Evolutionary conservation across 37 sponge, comb jelly and placozoan species (phyloP), one percentile per base, ranked within the genome.

Genomic region (Beroe forskalii): DNA sequence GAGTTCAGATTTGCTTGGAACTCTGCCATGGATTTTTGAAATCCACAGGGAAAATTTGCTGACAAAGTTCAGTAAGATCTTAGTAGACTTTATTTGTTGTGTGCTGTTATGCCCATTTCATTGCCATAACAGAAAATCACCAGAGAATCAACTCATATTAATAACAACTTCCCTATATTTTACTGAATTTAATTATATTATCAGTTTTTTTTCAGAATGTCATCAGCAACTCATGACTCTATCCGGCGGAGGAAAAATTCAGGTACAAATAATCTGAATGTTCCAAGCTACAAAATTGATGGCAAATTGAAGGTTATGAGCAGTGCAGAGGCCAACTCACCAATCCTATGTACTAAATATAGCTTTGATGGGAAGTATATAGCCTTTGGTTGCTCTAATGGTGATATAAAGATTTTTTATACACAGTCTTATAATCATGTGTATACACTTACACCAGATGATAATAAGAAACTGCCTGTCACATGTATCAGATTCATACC

Each of bases 331-430:
- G 55, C 35, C 1, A 80, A 80, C 55, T 80, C 86, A 12, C 86
- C 86, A 25, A 44, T 80, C 8, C 40, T 80, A 17, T 80, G 86
- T 37, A 28, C 38, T 2, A 41, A 25, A 25, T 80, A 80, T 80
- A 80, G 86, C 31, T 80, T 44, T 25, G 86, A 80, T 80, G 86
- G 86, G 31, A 80, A 80, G 30, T 80, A 80, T 24, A 44, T 44
- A 42, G 86, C 86, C 2, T 80, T 80, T 80, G 86, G 86, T 3
- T 80, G 86, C 86, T 80, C 86, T 37, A 80, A 80, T 80, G 86
- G 86, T n/a, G 86, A 80, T 38, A 80, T 80, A 23, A 80, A 80
- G 55, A 80, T 80, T 42, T 80, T 35, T 80, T 44, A 42, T 48
- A 80, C 86, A 12, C 86, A 80, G 31, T 35, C 23, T 27, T 80